phyloP scores from a whole-genome alignment of 2,113 vertebrate genomes.

The Gila orcuttii region DNA sequence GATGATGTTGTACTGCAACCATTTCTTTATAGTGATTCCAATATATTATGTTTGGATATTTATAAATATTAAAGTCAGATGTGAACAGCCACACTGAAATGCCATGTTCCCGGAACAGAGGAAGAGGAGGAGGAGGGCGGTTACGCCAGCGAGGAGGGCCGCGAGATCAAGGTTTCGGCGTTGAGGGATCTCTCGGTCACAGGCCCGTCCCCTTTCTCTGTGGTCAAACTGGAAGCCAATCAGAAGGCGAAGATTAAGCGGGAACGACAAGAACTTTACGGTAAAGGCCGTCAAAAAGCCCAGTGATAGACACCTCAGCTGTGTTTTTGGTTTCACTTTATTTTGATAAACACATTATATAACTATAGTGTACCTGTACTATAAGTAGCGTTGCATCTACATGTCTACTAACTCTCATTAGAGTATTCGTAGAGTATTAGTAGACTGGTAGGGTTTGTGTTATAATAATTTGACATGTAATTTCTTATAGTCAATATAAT shows the following conservation, averaged over 20 bases:
- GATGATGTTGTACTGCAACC: neutral
- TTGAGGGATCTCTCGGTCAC: slow-evolving; percentile 75
- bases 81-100: slow-evolving; percentile 42
- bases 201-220: slow-evolving; percentile 89
- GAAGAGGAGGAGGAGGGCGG: slow-evolving; percentile 82
- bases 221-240: slow-evolving; percentile 97
- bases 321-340: neutral
- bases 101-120: slow-evolving; percentile 57
- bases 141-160: slow-evolving; percentile 86
- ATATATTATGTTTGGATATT: slow-evolving; percentile 18
- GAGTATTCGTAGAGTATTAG: no score
- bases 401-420: no score
- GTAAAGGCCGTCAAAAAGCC: slow-evolving; percentile 65
- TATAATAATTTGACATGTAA: no score
- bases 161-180: slow-evolving; percentile 68
- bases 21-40: slow-evolving; percentile 1
- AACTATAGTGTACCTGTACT: no score
- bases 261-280: slow-evolving; percentile 90
- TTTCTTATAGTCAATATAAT: no score
- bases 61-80: slow-evolving; percentile 15
- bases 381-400: no score
- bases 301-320: neutral
- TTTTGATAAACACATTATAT: no score
- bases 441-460: no score
- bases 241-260: slow-evolving; percentile 97